A percentile compares a stretch with the other conserved stretches of the same genome.
Conservation (phyloP, 2,113 vertebrate species). For the Fukomys damarensis region DNA sequence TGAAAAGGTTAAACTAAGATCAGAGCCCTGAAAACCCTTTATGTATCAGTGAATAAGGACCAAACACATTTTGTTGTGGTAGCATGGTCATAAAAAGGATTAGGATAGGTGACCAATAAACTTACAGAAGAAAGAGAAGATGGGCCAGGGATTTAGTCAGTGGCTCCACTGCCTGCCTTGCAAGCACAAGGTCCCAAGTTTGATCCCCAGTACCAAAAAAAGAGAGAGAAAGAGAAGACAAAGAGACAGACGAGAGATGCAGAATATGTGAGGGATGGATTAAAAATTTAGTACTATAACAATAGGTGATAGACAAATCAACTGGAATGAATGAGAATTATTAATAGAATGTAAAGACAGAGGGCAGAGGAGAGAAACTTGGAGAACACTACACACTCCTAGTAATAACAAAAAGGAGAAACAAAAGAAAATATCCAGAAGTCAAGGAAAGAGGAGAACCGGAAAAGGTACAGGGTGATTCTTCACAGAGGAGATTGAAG, state of each 20-base stretch:
- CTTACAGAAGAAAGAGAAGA: background rate
- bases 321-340: slow-evolving; percentile 39
- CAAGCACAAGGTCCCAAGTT: too few species aligned
- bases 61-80: background rate
- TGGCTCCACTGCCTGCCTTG: too few species aligned
- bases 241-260: background rate
- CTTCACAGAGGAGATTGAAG: background rate
- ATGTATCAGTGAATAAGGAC: background rate
- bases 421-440: background rate
- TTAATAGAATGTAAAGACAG: slow-evolving; percentile 11
- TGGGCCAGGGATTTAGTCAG: too few species aligned
- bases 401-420: slow-evolving; percentile 37
- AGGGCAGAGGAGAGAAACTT: slow-evolving; percentile 29
- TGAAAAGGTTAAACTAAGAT: slow-evolving; percentile 43
- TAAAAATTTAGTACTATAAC: slow-evolving; percentile 34
- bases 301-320: slow-evolving; percentile 5
- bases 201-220: too few species aligned
- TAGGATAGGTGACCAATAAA: slow-evolving; percentile 17
- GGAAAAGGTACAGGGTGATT: background rate
- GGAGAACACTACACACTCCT: background rate
- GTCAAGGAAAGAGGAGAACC: slow-evolving; percentile 17
- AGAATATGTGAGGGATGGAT: background rate
- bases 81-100: slow-evolving; percentile 17
- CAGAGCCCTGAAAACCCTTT: background rate
- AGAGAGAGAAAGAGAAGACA: too few species aligned